A percentile compares a stretch with the other conserved stretches of the same genome.
These are phyloP conservation scores for Pangasius sanitwongsei DNA, from an alignment of 2,797 vertebrate genomes.

Conservation along the genomic window DNA sequence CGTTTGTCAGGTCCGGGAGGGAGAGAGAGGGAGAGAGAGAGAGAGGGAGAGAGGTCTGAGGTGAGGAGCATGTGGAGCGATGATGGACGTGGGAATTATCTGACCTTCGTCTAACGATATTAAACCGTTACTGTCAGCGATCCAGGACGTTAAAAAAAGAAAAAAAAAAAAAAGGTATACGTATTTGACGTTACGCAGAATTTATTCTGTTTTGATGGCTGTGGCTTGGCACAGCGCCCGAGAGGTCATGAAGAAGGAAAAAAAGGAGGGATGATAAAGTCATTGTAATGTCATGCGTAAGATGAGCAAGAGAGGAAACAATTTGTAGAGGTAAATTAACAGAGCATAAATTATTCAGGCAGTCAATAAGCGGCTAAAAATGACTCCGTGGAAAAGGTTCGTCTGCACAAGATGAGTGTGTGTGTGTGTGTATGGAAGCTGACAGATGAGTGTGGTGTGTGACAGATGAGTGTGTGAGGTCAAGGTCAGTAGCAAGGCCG, in stretches of 20 bases:
- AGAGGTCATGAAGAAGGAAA: background rate
- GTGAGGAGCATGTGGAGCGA: too few species aligned
- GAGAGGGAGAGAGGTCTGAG: background rate
- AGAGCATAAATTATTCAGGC: slow-evolving; percentile 53
- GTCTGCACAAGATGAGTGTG: slow-evolving; percentile 23
- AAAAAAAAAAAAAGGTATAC: background rate
- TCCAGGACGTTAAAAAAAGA: background rate
- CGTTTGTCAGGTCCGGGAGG: slow-evolving; percentile 13
- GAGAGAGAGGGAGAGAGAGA: too few species aligned
- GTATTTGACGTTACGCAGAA: background rate
- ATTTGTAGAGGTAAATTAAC: slow-evolving; percentile 58
- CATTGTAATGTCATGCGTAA: slow-evolving; percentile 45
- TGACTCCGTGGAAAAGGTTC: slow-evolving; percentile 18
- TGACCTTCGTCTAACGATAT: slow-evolving; percentile 16
- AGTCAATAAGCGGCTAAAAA: slow-evolving; percentile 52
- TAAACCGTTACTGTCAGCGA: background rate
- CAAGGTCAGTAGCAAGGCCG: slow-evolving; percentile 53
- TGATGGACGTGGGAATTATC: background rate
- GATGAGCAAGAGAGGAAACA: slow-evolving; percentile 51
- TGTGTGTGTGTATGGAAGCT: slow-evolving; percentile 28
- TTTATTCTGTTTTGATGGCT: slow-evolving; percentile 5
- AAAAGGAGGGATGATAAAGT: background rate
- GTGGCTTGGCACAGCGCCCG: background rate
- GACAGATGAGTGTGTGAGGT: slow-evolving; percentile 55
- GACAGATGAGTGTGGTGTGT: slow-evolving; percentile 32